A percentile compares a stretch with the other conserved stretches of the same genome.
These are phyloP conservation scores for Formica selysi DNA, from an alignment of 1,140 invertebrate species.

Conservation along the genomic window DNA sequence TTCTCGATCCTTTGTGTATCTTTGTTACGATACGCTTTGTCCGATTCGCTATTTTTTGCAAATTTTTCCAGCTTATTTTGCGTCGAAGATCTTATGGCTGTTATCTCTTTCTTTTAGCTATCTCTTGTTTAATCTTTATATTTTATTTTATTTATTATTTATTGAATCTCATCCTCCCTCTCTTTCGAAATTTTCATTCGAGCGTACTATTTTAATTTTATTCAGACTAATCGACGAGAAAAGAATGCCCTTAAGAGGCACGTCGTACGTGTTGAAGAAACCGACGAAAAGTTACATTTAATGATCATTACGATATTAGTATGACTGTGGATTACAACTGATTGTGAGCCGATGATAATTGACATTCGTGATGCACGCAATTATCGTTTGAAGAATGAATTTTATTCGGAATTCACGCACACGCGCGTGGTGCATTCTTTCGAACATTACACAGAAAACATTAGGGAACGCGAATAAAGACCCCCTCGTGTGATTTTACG, in stretches of 20 bases:
- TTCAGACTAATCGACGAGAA: neutral
- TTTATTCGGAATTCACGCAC: neutral
- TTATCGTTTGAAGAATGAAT: neutral
- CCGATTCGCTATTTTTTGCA: conserved; percentile 14
- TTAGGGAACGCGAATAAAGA: conserved; percentile 12
- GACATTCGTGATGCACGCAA: neutral
- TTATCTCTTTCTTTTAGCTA: conserved; percentile 8
- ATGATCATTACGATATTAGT: neutral
- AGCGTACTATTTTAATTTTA: too few species aligned
- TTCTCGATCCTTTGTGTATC: neutral
- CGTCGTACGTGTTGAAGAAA: conserved; percentile 6
- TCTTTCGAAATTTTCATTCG: neutral
- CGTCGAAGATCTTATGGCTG: neutral
- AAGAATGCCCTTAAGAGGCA: neutral
- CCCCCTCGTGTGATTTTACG: conserved; percentile 15
- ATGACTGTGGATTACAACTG: too few species aligned
- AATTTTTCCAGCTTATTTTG: conserved; percentile 25
- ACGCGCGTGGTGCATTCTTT: conserved; percentile 14
- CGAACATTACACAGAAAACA: conserved; percentile 59
- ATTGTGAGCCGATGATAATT: neutral
- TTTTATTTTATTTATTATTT: neutral
- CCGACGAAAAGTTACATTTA: neutral
- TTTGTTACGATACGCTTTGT: neutral
- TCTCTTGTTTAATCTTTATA: neutral
- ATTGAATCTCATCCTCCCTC: neutral